Evolutionary conservation across 2,888 invertebrate species (phyloP), one percentile per base, ranked within the genome.

Genomic region (Gryllus longicercus): DNA sequence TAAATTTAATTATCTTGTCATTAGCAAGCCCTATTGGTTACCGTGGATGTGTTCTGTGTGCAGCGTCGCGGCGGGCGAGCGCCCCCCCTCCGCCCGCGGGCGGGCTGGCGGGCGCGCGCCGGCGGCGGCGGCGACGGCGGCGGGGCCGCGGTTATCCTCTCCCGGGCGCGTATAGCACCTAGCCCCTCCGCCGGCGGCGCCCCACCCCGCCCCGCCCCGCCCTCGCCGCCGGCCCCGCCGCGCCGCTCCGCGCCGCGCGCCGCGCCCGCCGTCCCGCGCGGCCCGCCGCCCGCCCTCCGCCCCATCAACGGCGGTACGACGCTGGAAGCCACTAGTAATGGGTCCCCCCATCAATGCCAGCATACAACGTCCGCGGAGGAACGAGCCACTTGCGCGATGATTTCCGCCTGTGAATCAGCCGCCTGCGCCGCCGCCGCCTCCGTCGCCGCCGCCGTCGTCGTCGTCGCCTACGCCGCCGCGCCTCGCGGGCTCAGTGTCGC

Each of bases 1-100:
- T 79, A 79, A 80, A 82, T 81, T 80, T 80, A 81, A 82, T 80
- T 82, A 82, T 81, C 79, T 81, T 25, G 79, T 80, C 79, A 80
- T 80, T 81, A 81, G 77, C 80, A 76, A 78, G 78, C 51, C 63
- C 77, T 74, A 80, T 82, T 82, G 82, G 80, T 80, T 79, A 78
- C 51, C 63, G 78, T 78, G 76, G 78, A 38, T 50, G 79, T 77
- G 23, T 23, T 38, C 75, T 25, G 78, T 49, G 50, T 21, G 77
- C 76, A 76, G 49, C 25, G 76, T 49, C 50, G 77, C 51, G 23
- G 75, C 75, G 75, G 74, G 18, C 74, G 74, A 74, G 74, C 74
- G 18, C 74, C 16, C n/a, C 18, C 74, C 74, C 76, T 23, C 76
- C 23, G n/a, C 23, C 16, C 76, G 21, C 23, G 25, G 21, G 74